Evolutionary conservation across 37 sponge, comb jelly and placozoan species (phyloP).

Genomic region (Sycon ciliatum): DNA sequence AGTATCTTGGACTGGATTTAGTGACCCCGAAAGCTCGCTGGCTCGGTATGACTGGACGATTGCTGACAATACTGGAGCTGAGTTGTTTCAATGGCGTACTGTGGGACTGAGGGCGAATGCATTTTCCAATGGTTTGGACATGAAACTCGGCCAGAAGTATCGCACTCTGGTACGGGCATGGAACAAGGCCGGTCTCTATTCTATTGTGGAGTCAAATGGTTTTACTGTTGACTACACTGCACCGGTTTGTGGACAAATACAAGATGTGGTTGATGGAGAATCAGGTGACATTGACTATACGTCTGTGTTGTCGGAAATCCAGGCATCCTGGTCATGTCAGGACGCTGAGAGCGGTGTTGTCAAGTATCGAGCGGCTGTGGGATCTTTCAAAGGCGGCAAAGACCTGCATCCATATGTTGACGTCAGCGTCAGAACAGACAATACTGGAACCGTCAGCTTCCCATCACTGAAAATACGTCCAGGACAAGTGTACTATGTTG

Average conservation of each 20-base stretch:
- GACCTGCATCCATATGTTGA: neutral
- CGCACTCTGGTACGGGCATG: neutral
- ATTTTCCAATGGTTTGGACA: neutral
- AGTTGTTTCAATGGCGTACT: neutral
- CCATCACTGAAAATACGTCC: neutral
- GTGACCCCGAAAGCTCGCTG: neutral
- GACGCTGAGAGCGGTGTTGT: slow-evolving; percentile 6
- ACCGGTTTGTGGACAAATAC: neutral
- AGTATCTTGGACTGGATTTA: neutral
- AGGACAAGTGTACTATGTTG: neutral
- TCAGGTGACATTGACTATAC: neutral
- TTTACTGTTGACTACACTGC: neutral
- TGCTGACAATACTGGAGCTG: neutral
- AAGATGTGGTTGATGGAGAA: neutral
- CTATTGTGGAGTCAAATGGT: neutral
- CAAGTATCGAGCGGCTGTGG: neutral
- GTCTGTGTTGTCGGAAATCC: neutral
- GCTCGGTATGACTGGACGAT: neutral
- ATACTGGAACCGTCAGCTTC: neutral
- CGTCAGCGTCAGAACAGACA: neutral
- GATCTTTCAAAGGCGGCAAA: neutral
- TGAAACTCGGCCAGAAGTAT: neutral
- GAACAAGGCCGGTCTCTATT: neutral
- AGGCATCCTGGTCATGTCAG: neutral
- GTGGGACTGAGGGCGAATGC: neutral